Evolutionary conservation across 2,797 vertebrate genomes (phyloP).

Genomic region (Harpagifer antarcticus): DNA sequence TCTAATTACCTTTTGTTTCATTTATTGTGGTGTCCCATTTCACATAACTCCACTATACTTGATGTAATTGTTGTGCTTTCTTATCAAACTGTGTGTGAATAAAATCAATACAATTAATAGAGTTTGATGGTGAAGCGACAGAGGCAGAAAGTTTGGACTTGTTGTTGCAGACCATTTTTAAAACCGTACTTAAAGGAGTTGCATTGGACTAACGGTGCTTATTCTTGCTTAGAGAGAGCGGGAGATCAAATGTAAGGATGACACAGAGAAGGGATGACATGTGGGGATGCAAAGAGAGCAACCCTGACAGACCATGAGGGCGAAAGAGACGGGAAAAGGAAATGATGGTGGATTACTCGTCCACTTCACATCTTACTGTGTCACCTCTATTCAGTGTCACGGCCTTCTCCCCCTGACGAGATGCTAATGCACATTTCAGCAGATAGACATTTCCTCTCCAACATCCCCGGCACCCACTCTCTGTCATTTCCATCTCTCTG

Average conservation of each 20-base stretch:
- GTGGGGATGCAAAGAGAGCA: constrained; percentile 31
- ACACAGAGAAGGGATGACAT: constrained; percentile 9
- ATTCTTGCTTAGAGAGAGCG: not conserved
- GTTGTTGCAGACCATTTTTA: constrained; percentile 25
- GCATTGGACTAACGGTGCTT: constrained; percentile 33
- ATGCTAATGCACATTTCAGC: constrained; percentile 76
- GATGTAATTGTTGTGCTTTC: too few species aligned
- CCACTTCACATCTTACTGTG: constrained; percentile 49
- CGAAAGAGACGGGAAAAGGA: constrained; percentile 18
- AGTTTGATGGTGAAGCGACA: constrained; percentile 14
- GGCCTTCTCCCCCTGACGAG: constrained; percentile 48
- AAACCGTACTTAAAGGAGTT: too few species aligned
- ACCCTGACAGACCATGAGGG: constrained; percentile 43
- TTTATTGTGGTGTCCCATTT: too few species aligned
- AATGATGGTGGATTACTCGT: constrained; percentile 55
- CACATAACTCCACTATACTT: too few species aligned
- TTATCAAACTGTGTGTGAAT: too few species aligned
- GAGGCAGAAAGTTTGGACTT: constrained; percentile 15
- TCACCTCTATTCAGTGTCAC: constrained; percentile 69
- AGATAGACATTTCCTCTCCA: constrained; percentile 56
- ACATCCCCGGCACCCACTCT: constrained; percentile 45
- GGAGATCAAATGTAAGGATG: constrained; percentile 26
- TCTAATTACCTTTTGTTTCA: too few species aligned
- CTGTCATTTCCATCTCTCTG: constrained; percentile 61
- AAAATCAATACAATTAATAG: not conserved